phyloP scores from a whole-genome alignment of 2,113 vertebrate genomes.

The Ochotona curzoniae region DNA sequence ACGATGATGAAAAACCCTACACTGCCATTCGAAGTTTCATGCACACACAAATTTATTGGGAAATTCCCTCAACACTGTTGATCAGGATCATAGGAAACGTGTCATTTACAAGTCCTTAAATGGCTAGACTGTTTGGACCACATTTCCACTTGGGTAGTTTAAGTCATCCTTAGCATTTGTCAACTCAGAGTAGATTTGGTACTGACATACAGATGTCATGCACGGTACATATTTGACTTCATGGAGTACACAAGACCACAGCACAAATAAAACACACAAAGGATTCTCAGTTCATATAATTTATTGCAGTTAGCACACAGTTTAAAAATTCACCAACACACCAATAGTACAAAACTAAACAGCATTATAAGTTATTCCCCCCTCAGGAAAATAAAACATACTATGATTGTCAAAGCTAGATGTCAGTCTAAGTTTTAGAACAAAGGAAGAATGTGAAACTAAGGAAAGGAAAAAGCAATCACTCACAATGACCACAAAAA shows the following conservation, averaged over 20 bases:
- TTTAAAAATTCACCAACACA: constrained; percentile 99
- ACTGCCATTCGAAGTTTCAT: constrained; percentile 60
- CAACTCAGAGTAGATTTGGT: constrained; percentile 78
- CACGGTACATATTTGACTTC: constrained; percentile 51
- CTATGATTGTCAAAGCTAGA: constrained; percentile 99
- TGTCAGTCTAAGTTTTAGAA: constrained; percentile 97
- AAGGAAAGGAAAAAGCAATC: constrained; percentile 94
- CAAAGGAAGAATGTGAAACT: constrained; percentile 92
- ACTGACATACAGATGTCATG: constrained; percentile 79
- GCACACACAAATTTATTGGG: not conserved
- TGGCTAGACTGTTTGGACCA: constrained; percentile 62
- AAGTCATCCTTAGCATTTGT: constrained; percentile 79
- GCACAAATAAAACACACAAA: constrained; percentile 84
- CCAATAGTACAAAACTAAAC: constrained; percentile 99
- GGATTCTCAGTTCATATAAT: constrained; percentile 96
- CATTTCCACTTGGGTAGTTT: constrained; percentile 75
- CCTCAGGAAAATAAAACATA: constrained; percentile 98
- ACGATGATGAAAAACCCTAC: not conserved
- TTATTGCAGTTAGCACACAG: constrained; percentile 99
- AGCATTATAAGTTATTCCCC: constrained; percentile 99
- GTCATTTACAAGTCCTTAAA: constrained; percentile 65
- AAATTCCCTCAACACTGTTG: not conserved
- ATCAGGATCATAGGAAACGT: not conserved
- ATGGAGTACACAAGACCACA: constrained; percentile 60
- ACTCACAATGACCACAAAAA: constrained; percentile 92